Conservation (phyloP, 2,113 vertebrate genomes). For the Marcusenius ussheri region DNA sequence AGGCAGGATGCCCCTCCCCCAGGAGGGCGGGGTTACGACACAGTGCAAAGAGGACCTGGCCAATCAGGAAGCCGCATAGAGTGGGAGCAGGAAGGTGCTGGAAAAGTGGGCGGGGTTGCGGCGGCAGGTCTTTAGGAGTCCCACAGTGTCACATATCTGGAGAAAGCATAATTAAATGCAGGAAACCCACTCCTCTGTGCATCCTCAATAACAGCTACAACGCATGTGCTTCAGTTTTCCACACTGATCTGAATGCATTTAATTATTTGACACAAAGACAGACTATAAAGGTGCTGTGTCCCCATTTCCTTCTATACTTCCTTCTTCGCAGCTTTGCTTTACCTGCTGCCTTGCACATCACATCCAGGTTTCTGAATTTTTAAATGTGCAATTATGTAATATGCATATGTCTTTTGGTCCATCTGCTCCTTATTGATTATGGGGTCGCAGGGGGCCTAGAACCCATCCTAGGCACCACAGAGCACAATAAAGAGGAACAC, state of each 20-base stretch:
- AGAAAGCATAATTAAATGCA: background rate
- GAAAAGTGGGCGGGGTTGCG: background rate
- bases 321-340: background rate
- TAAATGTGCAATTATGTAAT: background rate
- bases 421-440: background rate
- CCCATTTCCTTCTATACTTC: background rate
- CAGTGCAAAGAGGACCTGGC: background rate
- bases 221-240: background rate
- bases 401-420: background rate
- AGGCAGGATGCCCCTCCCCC: background rate
- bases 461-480: background rate
- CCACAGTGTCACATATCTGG: background rate
- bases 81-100: background rate
- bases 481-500: background rate
- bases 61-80: background rate
- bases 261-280: background rate
- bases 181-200: background rate
- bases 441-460: background rate
- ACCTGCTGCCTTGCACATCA: background rate
- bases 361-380: background rate
- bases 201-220: background rate
- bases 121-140: background rate
- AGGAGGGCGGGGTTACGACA: background rate
- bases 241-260: background rate
- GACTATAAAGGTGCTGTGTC: background rate